Evolutionary conservation across 2,113 vertebrate species (phyloP).

Genomic region (Bettongia penicillata): DNA sequence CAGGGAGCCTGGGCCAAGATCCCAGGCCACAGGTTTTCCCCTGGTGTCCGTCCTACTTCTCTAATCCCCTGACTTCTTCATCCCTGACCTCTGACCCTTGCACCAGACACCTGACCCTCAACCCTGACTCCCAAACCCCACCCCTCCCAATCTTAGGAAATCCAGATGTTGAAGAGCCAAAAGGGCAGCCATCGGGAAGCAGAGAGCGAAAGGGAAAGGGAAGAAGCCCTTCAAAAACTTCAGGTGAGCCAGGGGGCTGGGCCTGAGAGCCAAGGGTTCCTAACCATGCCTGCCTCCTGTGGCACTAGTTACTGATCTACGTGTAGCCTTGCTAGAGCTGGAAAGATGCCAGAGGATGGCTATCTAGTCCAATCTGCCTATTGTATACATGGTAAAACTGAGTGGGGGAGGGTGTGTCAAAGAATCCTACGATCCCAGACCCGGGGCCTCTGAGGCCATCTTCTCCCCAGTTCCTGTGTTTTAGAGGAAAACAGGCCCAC

Average conservation of each 20-base stretch:
- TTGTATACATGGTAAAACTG: not conserved
- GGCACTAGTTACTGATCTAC: not conserved
- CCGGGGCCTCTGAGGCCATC: too few relatives aligned
- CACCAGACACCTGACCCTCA: not conserved
- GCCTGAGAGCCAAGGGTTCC: not conserved
- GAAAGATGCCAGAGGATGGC: not conserved
- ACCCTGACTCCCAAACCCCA: not conserved
- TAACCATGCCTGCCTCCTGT: too few relatives aligned
- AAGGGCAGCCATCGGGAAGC: constrained; percentile 87
- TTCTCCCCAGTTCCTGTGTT: too few relatives aligned
- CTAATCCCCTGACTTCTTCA: not conserved
- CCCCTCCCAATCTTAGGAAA: constrained; percentile 86
- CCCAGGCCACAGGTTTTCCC: not conserved
- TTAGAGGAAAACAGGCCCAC: not conserved
- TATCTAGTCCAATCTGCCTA: not conserved
- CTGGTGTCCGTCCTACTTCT: not conserved
- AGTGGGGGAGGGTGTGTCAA: not conserved
- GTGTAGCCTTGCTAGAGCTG: not conserved
- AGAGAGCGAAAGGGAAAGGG: constrained; percentile 85
- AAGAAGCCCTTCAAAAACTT: constrained; percentile 92
- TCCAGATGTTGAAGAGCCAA: constrained; percentile 92
- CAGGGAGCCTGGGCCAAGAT: not conserved
- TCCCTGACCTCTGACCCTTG: rapidly evolving
- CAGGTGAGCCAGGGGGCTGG: constrained; percentile 83
- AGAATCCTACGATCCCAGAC: too few relatives aligned